Evolutionary conservation across 1,140 invertebrate species (phyloP).

Genomic region (Drosophila yakuba): DNA sequence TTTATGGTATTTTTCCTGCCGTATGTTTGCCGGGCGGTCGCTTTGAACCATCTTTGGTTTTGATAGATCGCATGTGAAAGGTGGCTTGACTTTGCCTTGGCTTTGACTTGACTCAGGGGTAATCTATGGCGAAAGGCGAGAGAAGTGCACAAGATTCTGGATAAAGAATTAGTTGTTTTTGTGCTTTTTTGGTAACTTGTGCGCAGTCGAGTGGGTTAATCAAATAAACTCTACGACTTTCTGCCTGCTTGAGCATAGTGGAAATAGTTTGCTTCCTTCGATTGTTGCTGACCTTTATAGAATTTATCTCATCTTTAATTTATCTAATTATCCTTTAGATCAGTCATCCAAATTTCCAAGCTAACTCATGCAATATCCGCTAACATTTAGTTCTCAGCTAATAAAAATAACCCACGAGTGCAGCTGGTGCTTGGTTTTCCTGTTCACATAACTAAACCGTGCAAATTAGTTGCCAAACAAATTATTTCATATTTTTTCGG

Average conservation of each 20-base stretch:
- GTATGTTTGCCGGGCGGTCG: conserved; percentile 52
- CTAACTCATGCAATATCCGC: conserved; percentile 15
- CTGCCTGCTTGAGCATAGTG: neutral
- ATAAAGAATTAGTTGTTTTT: conserved; percentile 5
- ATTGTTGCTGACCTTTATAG: no score
- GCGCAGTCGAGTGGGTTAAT: neutral
- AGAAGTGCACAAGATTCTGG: conserved; percentile 13
- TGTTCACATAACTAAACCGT: conserved; percentile 57
- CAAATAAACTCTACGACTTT: neutral
- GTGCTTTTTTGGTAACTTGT: neutral
- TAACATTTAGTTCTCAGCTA: conserved; percentile 17
- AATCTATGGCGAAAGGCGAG: conserved; percentile 47
- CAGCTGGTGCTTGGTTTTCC: conserved; percentile 39
- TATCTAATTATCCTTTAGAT: neutral
- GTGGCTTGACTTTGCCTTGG: conserved; percentile 20
- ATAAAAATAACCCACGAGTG: conserved; percentile 22
- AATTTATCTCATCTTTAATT: neutral
- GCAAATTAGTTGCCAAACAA: conserved; percentile 65
- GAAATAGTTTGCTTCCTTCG: neutral
- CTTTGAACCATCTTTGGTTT: conserved; percentile 58
- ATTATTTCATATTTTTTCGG: conserved; percentile 47
- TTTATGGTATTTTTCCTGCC: conserved; percentile 59
- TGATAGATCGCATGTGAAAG: conserved; percentile 60
- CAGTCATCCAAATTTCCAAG: neutral
- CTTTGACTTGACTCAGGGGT: conserved; percentile 31